Evolutionary conservation across 2,888 invertebrate genomes (phyloP), one percentile per base, ranked within the genome.

Genomic region (Aspidiotus destructor): DNA sequence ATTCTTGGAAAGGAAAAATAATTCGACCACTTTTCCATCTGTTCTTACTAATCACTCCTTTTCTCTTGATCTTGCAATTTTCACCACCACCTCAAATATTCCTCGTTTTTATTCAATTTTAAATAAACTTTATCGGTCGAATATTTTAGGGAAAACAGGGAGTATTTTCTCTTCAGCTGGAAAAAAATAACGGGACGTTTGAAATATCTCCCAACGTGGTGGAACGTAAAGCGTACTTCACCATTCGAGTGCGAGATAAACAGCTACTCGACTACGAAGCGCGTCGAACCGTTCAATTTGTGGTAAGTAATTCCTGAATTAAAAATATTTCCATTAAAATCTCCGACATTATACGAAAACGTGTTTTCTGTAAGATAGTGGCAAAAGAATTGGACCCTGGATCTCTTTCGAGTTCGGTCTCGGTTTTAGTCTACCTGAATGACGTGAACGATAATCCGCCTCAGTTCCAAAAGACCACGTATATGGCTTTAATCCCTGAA

Each of bases 401-500:
- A 62, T 74, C 69, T 13, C 80, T 88, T 62, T 86, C 89, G 64
- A 83, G 85, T 6, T 82, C 82, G 62, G 88, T 88, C 8, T 86
- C 86, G 71, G 86, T 92, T 0, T 86, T 86, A 1, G 88, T 93
- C 11, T 86, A 88, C 74, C 79, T 96, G 41, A 85, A 87, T 72
- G 94, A 96, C 75, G 81, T 87, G 9, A 95, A 96, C 75, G 95
- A 96, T 76, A 92, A 93, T 77, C 81, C 87, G 41, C 95, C 95
- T 1, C 80, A 85, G 70, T 95, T 95, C 75, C 79, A 84, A 13
- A 83, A 86, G 73, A 78, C 84, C 53, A 81, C 83, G 1, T 96
- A 94, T 76, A 82, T 84, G 42, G 87, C 85, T 0, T 85, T 86
- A 65, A 78, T 95, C 40, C 84, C 86, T 0, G 96, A 96, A 78